Evolutionary conservation across 2,888 invertebrate genomes (phyloP).

Genomic region (Eurytoma californica): DNA sequence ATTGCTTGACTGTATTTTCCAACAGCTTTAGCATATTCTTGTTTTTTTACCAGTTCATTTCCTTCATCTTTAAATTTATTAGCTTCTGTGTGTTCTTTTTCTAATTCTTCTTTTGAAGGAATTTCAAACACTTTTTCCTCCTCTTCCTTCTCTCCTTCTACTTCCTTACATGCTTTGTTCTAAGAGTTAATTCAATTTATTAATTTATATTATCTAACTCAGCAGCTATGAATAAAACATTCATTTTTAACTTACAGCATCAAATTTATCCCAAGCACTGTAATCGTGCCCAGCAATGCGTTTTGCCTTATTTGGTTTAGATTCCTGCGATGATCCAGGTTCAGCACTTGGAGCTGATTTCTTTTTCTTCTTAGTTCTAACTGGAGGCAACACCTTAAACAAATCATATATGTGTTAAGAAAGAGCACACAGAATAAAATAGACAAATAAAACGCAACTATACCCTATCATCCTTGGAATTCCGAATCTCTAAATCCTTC

Average conservation of each 20-base stretch:
- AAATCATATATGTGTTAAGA: constrained; percentile 25
- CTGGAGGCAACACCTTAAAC: constrained; percentile 74
- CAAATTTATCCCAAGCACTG: constrained; percentile 86
- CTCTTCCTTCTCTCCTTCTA: constrained; percentile 76
- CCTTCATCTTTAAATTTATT: constrained; percentile 86
- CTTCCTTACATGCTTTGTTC: constrained; percentile 81
- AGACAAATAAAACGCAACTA: constrained; percentile 1
- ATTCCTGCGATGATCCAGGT: constrained; percentile 12
- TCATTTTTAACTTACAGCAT: constrained; percentile 78
- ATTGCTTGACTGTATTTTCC: constrained; percentile 92
- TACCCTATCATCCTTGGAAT: constrained; percentile 65
- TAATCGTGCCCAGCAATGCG: constrained; percentile 82
- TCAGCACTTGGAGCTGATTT: constrained; percentile 63
- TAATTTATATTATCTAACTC: neutral
- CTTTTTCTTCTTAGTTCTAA: constrained; percentile 75
- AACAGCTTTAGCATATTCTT: constrained; percentile 91
- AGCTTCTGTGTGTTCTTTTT: constrained; percentile 78
- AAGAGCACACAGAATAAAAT: neutral
- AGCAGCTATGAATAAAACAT: too few species aligned
- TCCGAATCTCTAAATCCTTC: constrained; percentile 80
- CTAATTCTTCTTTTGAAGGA: constrained; percentile 75
- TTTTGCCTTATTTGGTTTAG: constrained; percentile 63
- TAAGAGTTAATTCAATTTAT: constrained; percentile 54
- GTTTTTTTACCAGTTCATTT: constrained; percentile 85
- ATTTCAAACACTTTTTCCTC: constrained; percentile 76